Conservation (phyloP, 1,140 invertebrate genomes). For the Drosophila saltans region DNA sequence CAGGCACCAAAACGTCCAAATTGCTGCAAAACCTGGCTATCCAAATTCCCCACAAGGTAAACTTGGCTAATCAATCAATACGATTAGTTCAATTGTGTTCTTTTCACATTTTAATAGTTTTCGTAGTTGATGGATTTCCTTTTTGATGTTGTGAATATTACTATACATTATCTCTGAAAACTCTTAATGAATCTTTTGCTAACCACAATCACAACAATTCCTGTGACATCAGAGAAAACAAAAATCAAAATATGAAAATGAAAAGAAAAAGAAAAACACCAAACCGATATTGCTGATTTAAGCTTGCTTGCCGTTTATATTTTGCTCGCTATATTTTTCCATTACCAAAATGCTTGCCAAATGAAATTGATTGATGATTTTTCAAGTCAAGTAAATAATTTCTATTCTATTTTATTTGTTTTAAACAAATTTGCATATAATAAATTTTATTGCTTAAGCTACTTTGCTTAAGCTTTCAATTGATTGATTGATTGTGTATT, state of each 20-base stretch:
- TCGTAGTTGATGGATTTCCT: slow-evolving; percentile 83
- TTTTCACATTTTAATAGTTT: slow-evolving; percentile 44
- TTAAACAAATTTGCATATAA: slow-evolving; percentile 3
- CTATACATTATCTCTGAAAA: slow-evolving; percentile 46
- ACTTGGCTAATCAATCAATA: slow-evolving; percentile 15
- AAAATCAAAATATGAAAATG: slow-evolving; percentile 38
- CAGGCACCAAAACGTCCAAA: slow-evolving; percentile 88
- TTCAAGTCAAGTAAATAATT: slow-evolving; percentile 59
- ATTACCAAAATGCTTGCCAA: slow-evolving; percentile 58
- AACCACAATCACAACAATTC: slow-evolving; percentile 21
- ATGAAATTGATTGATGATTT: slow-evolving; percentile 47
- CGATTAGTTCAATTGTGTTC: slow-evolving; percentile 41
- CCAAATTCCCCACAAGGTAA: slow-evolving; percentile 90
- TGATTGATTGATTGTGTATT: slow-evolving; percentile 28
- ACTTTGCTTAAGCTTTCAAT: not conserved
- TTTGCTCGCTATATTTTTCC: slow-evolving; percentile 74
- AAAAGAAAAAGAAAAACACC: slow-evolving; percentile 35
- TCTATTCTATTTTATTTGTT: slow-evolving; percentile 21
- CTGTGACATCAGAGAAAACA: slow-evolving; percentile 30
- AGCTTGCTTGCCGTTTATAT: slow-evolving; percentile 70
- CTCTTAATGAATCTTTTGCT: slow-evolving; percentile 37
- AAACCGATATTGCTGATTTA: slow-evolving; percentile 60
- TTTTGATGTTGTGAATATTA: slow-evolving; percentile 83
- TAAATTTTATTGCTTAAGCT: slow-evolving; percentile 30
- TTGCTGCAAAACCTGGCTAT: slow-evolving; percentile 96